Evolutionary conservation across 1,140 invertebrate species (phyloP).

Genomic region (Bursaphelenchus mucronatus): DNA sequence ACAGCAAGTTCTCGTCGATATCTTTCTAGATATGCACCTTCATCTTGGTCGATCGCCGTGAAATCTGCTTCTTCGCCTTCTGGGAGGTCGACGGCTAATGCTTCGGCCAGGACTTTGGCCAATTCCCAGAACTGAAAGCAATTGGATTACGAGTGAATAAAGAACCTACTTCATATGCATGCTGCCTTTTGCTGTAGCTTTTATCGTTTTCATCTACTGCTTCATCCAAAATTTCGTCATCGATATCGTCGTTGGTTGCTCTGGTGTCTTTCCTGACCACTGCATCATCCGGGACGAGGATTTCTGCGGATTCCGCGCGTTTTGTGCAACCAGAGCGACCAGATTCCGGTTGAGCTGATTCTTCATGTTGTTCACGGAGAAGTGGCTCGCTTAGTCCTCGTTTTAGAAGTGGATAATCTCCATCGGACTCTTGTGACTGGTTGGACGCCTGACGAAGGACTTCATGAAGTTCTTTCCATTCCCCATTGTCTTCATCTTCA

Average conservation of each 20-base stretch:
- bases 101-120: constrained; percentile 4
- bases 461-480: too few species aligned
- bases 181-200: background rate
- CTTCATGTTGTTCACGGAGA: too few species aligned
- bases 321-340: too few species aligned
- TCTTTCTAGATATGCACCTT: constrained; percentile 11
- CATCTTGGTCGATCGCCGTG: constrained; percentile 10
- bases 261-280: constrained; percentile 1
- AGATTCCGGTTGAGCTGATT: too few species aligned
- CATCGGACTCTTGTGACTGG: too few species aligned
- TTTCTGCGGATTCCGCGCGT: too few species aligned
- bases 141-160: background rate
- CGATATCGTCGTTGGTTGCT: constrained; percentile 13
- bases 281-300: background rate
- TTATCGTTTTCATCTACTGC: constrained; percentile 2
- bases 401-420: too few species aligned
- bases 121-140: constrained; percentile 16
- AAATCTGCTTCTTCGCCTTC: background rate
- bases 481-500: background rate
- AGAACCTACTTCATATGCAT: constrained; percentile 6
- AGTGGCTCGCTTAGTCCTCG: too few species aligned
- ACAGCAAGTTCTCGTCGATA: constrained; percentile 14
- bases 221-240: constrained; percentile 6
- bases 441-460: too few species aligned
- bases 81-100: constrained; percentile 8